Percentiles rank a stretch among this genome's conserved stretches.
These are phyloP conservation scores for Propithecus coquereli DNA, from an alignment of 2,113 vertebrate genomes.

Conservation along the genomic window DNA sequence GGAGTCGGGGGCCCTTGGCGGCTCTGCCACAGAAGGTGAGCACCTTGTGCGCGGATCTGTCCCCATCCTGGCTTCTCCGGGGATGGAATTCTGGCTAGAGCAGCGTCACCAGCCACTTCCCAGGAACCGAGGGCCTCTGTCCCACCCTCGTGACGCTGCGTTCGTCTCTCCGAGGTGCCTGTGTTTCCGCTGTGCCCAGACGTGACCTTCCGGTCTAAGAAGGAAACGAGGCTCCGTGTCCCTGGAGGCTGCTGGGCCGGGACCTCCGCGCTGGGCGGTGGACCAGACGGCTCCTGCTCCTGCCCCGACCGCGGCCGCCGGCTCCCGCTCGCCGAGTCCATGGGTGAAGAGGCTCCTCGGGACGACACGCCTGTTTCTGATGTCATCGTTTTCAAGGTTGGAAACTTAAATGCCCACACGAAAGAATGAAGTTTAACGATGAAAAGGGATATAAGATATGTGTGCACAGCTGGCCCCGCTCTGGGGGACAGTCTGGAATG, in stretches of 20 bases:
- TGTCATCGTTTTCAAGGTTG: not conserved
- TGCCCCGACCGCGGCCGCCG: not conserved
- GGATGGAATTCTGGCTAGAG: not conserved
- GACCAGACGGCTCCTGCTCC: not conserved
- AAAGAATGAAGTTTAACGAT: too few species aligned
- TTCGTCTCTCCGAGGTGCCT: not conserved
- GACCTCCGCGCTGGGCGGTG: not conserved
- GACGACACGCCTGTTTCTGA: fast-evolving
- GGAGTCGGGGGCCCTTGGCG: not conserved
- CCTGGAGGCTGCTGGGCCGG: not conserved
- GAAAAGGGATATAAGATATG: fast-evolving
- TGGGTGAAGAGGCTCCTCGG: not conserved
- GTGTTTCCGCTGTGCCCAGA: not conserved
- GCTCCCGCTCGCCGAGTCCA: too few species aligned
- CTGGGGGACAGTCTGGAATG: not conserved
- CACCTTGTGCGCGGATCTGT: fast-evolving
- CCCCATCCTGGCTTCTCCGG: not conserved
- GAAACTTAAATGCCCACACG: not conserved
- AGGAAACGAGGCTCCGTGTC: fast-evolving
- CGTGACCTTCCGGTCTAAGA: too few species aligned
- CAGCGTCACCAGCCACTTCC: fast-evolving
- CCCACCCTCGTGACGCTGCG: fast-evolving
- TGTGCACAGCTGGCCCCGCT: not conserved
- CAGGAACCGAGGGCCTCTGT: fast-evolving
- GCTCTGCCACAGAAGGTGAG: too few species aligned